Base-by-base conservation (phyloP, 2,113 vertebrate genomes). In the Channa argus region DNA sequence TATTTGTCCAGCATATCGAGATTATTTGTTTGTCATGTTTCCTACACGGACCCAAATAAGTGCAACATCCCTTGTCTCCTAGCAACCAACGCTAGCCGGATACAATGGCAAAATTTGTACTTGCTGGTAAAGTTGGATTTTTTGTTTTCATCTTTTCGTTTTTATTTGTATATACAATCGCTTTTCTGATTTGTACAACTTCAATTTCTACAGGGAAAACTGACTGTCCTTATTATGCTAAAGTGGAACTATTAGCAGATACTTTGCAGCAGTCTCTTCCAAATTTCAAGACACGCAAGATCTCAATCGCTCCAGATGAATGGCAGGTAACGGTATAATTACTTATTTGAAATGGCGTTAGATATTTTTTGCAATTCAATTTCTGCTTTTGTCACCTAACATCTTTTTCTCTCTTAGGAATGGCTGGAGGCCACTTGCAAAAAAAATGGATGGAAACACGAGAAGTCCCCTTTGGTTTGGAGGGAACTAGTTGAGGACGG, bases 211-310 rank as follows among this genome's bases (percentile, higher is more conserved):
- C 79, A 99, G 98, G 98, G 36, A 96, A 76, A 82, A 92, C 96
- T 5, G 85, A 96, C 79, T 99, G 97, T 54, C 96, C 96, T 0
- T 74, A 93, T 86, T 99, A 94, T 69, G 97, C 97, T 46, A 96
- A 96, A 91, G 96, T 95, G 38, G 97, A 99, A 68, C 91, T 95
- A 36, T 90, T 99, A 61, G 95, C 95, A 49, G 97, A 99, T 72
- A 86, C 90, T 24, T 92, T 99, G 55, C 91, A 95, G 56, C 79
- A 82, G 77, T 94, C 93, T 79, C 91, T 99, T 77, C 96, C 96
- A 3, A 47, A 93, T 90, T 97, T 98, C 91, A 92, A 9, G 33
- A 82, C 96, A 69, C 94, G 94, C 78, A 99, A 97, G 91, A 95
- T 99, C 71, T 91, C 86, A 51, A 84, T 95, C 12, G 94, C 94